A percentile compares a stretch with the other conserved stretches of the same genome.
Evolutionary conservation across 1,140 invertebrate species (phyloP).

Genomic region (Ylistrum balloti): DNA sequence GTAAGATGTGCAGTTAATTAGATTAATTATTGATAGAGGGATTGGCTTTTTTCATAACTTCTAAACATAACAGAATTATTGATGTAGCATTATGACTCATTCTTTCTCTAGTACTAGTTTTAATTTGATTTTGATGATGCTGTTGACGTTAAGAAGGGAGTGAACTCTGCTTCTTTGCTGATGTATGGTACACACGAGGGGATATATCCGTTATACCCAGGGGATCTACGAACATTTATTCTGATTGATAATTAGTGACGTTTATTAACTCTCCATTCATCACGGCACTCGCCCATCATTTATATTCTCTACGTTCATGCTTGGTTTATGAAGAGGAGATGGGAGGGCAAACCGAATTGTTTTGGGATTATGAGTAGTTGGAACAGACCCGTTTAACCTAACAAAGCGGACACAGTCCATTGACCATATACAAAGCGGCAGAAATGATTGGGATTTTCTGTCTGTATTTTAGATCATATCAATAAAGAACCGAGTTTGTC

Average conservation of each 20-base stretch:
- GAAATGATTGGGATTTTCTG: background rate
- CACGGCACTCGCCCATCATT: background rate
- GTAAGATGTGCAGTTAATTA: background rate
- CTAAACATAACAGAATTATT: background rate
- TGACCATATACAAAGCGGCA: background rate
- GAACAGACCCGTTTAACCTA: slow-evolving; percentile 9
- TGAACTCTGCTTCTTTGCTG: background rate
- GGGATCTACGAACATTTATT: background rate
- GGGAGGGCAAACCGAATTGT: background rate
- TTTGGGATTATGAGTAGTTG: background rate
- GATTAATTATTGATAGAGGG: background rate
- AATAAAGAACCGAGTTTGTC: background rate
- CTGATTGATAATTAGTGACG: background rate
- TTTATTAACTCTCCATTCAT: background rate
- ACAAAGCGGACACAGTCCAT: background rate
- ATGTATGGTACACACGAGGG: background rate
- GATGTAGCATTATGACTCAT: background rate
- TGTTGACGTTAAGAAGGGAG: background rate
- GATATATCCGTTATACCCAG: background rate
- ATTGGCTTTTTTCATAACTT: background rate
- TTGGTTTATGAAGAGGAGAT: background rate
- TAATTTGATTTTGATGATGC: background rate
- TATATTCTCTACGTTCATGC: background rate
- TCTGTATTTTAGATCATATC: background rate
- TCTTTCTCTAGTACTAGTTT: background rate